phyloP scores from a whole-genome alignment of 1,140 invertebrate genomes.

The Aradophagus sp. region DNA sequence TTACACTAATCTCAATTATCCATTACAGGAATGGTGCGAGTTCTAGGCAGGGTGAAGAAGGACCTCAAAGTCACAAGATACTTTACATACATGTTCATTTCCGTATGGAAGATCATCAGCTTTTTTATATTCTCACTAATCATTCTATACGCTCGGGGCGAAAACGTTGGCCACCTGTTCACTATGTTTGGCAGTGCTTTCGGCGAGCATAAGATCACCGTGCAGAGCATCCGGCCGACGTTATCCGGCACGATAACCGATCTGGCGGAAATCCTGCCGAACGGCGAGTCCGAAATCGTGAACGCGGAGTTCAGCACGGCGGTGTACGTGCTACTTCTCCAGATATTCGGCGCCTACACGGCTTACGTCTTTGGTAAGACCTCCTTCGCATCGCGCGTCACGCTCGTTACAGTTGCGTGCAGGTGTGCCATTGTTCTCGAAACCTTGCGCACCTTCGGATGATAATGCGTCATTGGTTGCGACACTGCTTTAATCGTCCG shows the following conservation, averaged over 20 bases:
- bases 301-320: constrained; percentile 82
- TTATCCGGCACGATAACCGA: constrained; percentile 79
- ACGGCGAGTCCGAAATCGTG: constrained; percentile 82
- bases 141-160: constrained; percentile 83
- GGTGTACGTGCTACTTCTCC: constrained; percentile 86
- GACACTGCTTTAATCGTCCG: too few relatives aligned
- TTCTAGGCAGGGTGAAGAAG: constrained; percentile 87
- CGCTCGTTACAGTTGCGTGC: constrained; percentile 2
- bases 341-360: constrained; percentile 88
- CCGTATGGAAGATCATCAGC: constrained; percentile 89
- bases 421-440: constrained; percentile 15
- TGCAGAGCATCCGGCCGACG: constrained; percentile 81
- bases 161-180: constrained; percentile 86
- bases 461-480: too few relatives aligned
- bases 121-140: constrained; percentile 86
- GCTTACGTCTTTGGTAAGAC: constrained; percentile 89
- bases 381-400: constrained; percentile 7
- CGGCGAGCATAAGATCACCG: constrained; percentile 84
- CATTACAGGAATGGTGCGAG: constrained; percentile 82
- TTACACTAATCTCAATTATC: neutral
- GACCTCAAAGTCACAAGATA: constrained; percentile 87
- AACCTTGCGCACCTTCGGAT: constrained; percentile 17
- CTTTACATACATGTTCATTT: constrained; percentile 91
- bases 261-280: constrained; percentile 81
- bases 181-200: constrained; percentile 84